Evolutionary conservation across 2,113 vertebrate genomes (phyloP).

Genomic region (Notarius quadriscutis): DNA sequence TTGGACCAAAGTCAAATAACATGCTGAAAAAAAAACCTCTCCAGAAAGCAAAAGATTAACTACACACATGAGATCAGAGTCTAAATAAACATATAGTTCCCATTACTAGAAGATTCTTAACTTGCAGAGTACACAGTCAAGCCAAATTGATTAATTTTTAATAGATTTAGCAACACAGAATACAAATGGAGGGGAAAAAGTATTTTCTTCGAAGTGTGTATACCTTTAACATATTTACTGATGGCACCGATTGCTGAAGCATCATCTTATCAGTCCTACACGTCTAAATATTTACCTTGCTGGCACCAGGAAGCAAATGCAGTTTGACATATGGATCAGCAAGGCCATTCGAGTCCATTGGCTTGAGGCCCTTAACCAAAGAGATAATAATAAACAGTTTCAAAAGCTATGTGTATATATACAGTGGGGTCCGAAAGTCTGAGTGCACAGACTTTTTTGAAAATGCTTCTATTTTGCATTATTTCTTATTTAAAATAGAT

Average conservation of each 20-base stretch:
- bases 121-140: neutral
- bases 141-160: neutral
- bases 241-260: neutral
- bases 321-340: slow-evolving; percentile 86
- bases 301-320: slow-evolving; percentile 84
- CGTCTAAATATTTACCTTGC: slow-evolving; percentile 75
- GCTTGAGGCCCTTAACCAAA: slow-evolving; percentile 78
- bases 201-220: neutral
- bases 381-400: neutral
- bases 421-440: too few relatives aligned
- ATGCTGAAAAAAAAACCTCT: neutral
- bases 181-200: neutral
- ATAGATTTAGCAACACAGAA: neutral
- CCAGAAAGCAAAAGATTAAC: neutral
- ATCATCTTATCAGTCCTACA: neutral
- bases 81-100: neutral
- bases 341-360: slow-evolving; percentile 86
- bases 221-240: neutral
- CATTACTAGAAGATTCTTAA: neutral
- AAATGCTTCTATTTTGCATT: too few relatives aligned
- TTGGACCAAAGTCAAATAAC: neutral
- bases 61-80: neutral
- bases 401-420: too few relatives aligned
- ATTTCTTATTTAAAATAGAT: too few relatives aligned
- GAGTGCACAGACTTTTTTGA: too few relatives aligned